These are phyloP conservation scores for Drymonia ruficornis DNA, from an alignment of 2,888 invertebrate species.

Conservation along the genomic window DNA sequence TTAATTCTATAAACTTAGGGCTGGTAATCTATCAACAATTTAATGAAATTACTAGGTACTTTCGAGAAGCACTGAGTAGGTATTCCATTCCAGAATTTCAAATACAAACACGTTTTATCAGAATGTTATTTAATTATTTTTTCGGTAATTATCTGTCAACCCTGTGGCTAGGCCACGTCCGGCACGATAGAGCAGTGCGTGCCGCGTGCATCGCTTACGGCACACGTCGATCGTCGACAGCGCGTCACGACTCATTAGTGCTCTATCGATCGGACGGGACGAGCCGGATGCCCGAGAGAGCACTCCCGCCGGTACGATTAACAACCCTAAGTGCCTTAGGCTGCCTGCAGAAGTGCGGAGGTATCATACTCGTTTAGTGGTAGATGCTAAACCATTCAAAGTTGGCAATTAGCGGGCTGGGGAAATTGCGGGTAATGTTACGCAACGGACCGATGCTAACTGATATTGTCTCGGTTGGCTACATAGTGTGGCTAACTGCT, in stretches of 20 bases:
- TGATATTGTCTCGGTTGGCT: neutral
- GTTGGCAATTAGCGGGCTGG: neutral
- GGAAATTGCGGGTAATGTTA: neutral
- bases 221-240: constrained; percentile 56
- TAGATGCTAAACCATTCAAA: neutral
- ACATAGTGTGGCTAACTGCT: neutral
- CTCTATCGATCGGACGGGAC: constrained; percentile 59
- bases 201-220: constrained; percentile 5
- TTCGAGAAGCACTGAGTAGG: too few relatives aligned
- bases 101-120: too few relatives aligned
- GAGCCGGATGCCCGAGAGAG: constrained; percentile 15
- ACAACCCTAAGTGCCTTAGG: constrained; percentile 11
- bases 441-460: neutral
- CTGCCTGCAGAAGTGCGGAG: neutral
- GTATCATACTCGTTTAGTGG: constrained; percentile 1
- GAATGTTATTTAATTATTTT: too few relatives aligned
- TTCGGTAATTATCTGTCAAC: neutral
- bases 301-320: constrained; percentile 21
- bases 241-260: constrained; percentile 70
- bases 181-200: neutral
- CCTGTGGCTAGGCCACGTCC: neutral
- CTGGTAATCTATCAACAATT: too few relatives aligned
- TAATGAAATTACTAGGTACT: too few relatives aligned
- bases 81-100: too few relatives aligned
- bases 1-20: too few relatives aligned